phyloP scores from a whole-genome alignment of 1,140 invertebrate species.

The Pectinophora gossypiella region DNA sequence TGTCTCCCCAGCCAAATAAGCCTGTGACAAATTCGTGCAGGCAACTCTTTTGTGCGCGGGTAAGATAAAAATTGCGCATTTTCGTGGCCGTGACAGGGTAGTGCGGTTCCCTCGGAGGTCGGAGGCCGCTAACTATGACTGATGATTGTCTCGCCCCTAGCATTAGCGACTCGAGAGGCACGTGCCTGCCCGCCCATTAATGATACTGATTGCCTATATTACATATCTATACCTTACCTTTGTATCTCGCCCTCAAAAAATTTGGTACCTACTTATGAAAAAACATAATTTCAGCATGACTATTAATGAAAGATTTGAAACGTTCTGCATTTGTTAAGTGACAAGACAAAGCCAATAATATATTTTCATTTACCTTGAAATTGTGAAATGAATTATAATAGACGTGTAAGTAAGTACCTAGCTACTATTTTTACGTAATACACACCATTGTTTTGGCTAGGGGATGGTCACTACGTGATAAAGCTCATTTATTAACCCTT shows the following conservation, averaged over 20 bases:
- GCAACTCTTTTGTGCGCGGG: constrained; percentile 65
- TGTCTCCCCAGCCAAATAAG: constrained; percentile 38
- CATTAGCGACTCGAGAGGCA: constrained; percentile 37
- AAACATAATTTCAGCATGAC: too few species aligned
- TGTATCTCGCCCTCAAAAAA: too few species aligned
- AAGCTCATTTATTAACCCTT: constrained; percentile 64
- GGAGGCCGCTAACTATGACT: constrained; percentile 53
- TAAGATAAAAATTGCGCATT: constrained; percentile 58
- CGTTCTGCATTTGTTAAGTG: too few species aligned
- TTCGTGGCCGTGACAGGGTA: constrained; percentile 42
- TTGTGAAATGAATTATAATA: too few species aligned
- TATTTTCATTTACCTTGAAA: too few species aligned
- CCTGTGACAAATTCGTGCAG: constrained; percentile 59
- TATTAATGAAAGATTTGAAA: too few species aligned
- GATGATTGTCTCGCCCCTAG: constrained; percentile 46
- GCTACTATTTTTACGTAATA: too few species aligned
- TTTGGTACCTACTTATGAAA: too few species aligned
- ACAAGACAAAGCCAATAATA: too few species aligned
- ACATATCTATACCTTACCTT: not conserved
- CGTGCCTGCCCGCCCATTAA: constrained; percentile 39
- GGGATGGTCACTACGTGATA: not conserved
- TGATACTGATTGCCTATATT: constrained; percentile 19
- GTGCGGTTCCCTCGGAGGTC: constrained; percentile 21
- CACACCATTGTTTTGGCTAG: too few species aligned
- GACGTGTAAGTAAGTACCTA: too few species aligned